phyloP scores from a whole-genome alignment of 2,888 invertebrate genomes.

The Aelia acuminata region DNA sequence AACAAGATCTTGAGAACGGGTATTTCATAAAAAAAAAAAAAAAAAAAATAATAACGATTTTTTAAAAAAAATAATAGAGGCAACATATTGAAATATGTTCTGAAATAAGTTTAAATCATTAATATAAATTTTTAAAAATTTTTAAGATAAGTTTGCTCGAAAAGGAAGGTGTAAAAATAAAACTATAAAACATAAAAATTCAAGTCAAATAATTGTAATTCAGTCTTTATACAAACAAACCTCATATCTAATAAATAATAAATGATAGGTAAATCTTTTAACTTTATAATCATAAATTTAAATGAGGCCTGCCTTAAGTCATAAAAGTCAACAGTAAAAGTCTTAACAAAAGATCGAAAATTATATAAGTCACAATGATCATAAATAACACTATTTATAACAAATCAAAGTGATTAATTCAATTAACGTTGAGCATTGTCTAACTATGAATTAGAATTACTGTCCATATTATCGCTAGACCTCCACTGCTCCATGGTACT shows the following conservation, averaged over 20 bases:
- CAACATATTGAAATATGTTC: slow-evolving; percentile 1
- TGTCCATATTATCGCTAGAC: slow-evolving; percentile 34
- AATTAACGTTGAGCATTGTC: background rate
- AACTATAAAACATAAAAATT: background rate
- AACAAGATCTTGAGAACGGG: too few species aligned
- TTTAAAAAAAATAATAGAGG: background rate
- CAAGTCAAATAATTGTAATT: slow-evolving; percentile 45
- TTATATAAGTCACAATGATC: slow-evolving; percentile 4
- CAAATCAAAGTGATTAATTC: slow-evolving; percentile 3
- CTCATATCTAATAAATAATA: background rate
- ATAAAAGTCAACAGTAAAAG: background rate
- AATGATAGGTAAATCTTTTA: background rate
- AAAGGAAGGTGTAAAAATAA: slow-evolving; percentile 1
- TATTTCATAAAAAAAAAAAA: background rate
- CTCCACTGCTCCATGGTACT: slow-evolving; percentile 58
- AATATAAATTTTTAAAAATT: background rate
- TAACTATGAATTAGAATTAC: slow-evolving; percentile 43
- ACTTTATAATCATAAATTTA: background rate
- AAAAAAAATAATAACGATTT: background rate
- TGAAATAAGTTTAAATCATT: background rate
- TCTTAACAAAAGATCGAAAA: background rate
- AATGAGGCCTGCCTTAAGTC: slow-evolving; percentile 23
- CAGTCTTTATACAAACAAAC: slow-evolving; percentile 41
- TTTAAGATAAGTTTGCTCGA: background rate
- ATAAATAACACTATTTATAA: background rate